Base-by-base conservation (phyloP, 2,797 vertebrate species). In the Siniperca obscura region DNA sequence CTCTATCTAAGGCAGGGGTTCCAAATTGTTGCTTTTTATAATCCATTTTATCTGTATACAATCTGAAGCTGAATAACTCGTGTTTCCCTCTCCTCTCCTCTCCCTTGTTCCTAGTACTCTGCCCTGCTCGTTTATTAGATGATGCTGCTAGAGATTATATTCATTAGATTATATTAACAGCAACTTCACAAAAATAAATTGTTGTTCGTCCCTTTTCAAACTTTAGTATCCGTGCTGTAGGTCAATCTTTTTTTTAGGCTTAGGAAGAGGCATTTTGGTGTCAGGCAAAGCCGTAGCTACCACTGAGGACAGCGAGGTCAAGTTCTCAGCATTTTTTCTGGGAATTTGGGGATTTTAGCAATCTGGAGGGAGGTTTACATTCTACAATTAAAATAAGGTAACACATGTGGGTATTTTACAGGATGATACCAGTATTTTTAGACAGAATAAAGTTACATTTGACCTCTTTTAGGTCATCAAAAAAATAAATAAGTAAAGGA, bases 331-430 rank as follows among this genome's bases (percentile, higher is more conserved):
- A 14, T 67, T 42, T 53, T 16, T 30, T 56, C 7, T 50, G 19
- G 6, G 5, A 44, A 11, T 74, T 56, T 56, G 10, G 12, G 30
- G 19, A 40, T 40, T 55, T 40, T 27, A 42, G 14, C 16, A 27
- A 62, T 36, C 19, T 53, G 34, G 17, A 34, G n/a, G 8, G n/a
- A 66, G n/a, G 3, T 69, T 80, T 69, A 46, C 16, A 60, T 34
- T 74, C 25, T 38, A 17, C 42, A 48, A 5, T 55, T 30, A 55
- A 53, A 75, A 62, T 76, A 25, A 52, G 53, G 25, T 22, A 55
- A 72, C 38, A 52, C 1, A 11, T 0, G 0, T 17, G 14, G 60
- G 27, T n/a, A 34, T 70, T 65, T 71, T 62, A 56, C 3, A 60
- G 19, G 12, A 48, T 36, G 7, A 25, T 5, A 5, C 30, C 13